Percentiles rank a stretch among this genome's conserved stretches.
phyloP scores from a whole-genome alignment of 2,113 vertebrate genomes.

The Phylloscopus whistleri region DNA sequence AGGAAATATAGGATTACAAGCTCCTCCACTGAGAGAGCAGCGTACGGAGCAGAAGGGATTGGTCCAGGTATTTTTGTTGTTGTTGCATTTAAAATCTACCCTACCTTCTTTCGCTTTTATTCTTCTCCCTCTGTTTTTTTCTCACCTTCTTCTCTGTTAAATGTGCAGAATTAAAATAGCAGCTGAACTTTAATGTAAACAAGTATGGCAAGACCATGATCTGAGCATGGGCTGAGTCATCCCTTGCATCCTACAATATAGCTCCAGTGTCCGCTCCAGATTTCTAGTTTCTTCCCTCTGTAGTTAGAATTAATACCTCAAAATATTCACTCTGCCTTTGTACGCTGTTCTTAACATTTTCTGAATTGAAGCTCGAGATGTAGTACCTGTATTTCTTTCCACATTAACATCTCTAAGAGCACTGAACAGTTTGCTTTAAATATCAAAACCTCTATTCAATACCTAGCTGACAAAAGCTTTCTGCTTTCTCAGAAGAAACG shows the following conservation, averaged over 20 bases:
- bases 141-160: not conserved
- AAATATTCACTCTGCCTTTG: not conserved
- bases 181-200: constrained; percentile 60
- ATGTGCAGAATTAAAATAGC: constrained; percentile 8
- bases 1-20: constrained; percentile 21
- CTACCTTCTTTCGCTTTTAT: not conserved
- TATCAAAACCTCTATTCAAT: not conserved
- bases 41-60: not conserved
- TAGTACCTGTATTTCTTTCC: not conserved
- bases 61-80: constrained; percentile 31
- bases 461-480: not conserved
- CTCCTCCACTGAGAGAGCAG: not conserved
- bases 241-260: not conserved
- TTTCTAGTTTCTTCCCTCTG: not conserved
- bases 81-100: not conserved
- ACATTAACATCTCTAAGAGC: not conserved
- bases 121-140: not conserved
- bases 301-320: not conserved
- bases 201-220: constrained; percentile 1
- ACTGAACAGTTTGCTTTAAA: not conserved
- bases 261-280: not conserved
- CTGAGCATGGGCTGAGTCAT: constrained; percentile 75
- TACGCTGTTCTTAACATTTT: not conserved
- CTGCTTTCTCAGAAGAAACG: not conserved
- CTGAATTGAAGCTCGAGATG: not conserved